Conservation (phyloP, 2,888 invertebrate species). For the Galerucella pusilla region DNA sequence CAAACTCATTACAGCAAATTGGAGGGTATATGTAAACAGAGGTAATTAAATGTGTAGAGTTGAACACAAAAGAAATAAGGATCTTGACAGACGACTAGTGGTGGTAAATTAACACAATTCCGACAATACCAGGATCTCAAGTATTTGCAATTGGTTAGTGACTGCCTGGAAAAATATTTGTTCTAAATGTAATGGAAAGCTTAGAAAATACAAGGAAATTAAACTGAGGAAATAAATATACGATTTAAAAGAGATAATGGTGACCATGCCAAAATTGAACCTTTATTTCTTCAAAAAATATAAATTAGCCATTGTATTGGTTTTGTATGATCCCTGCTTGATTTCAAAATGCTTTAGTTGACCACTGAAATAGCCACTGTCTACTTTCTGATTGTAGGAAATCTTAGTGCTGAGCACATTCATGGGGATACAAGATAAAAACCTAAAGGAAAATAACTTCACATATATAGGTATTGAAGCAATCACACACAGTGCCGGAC, state of each 20-base stretch:
- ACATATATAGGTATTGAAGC: no score
- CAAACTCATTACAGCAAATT: constrained; percentile 26
- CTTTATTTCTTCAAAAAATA: background rate
- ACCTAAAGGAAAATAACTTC: no score
- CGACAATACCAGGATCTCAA: background rate
- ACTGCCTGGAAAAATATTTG: background rate
- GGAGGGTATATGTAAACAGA: constrained; percentile 39
- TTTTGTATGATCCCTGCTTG: no score
- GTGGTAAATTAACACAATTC: background rate
- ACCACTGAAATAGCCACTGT: no score
- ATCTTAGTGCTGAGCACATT: no score
- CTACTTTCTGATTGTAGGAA: no score
- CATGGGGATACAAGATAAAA: no score
- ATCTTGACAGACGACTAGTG: background rate
- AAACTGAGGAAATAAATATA: background rate
- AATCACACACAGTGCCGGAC: no score
- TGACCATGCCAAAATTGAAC: background rate
- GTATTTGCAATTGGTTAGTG: background rate
- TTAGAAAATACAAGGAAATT: background rate
- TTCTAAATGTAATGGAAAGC: background rate
- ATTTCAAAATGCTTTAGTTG: no score
- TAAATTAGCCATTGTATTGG: no score
- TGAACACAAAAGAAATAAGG: background rate
- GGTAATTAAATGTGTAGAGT: constrained; percentile 32
- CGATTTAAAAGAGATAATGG: no score